Evolutionary conservation across 2,888 invertebrate species (phyloP).

Genomic region (Emmelina monodactyla): DNA sequence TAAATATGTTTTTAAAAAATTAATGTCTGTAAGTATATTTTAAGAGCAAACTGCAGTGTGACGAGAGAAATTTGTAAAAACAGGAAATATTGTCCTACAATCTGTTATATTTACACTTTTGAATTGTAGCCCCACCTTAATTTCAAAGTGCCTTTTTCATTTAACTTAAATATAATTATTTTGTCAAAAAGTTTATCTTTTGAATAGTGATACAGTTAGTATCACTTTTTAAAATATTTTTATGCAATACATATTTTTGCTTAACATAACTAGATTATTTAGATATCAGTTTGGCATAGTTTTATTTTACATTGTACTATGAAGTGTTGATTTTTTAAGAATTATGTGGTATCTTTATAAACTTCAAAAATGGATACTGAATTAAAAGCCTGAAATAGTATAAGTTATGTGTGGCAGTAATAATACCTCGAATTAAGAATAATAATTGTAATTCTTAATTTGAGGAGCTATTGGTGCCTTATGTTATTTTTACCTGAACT

Average conservation of each 20-base stretch:
- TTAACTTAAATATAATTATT: conserved; percentile 32
- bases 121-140: conserved; percentile 43
- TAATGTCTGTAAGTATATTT: conserved; percentile 17
- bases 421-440: too few relatives aligned
- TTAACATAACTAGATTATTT: conserved; percentile 27
- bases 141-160: conserved; percentile 53
- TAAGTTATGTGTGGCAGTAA: too few relatives aligned
- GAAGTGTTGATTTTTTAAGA: conserved; percentile 35
- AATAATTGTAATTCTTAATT: too few relatives aligned
- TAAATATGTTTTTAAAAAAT: neutral
- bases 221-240: conserved; percentile 22
- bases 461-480: too few relatives aligned
- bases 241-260: conserved; percentile 23
- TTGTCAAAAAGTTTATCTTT: conserved; percentile 22
- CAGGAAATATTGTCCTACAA: conserved; percentile 27
- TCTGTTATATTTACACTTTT: conserved; percentile 31
- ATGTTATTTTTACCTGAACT: too few relatives aligned
- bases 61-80: conserved; percentile 52
- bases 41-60: conserved; percentile 60
- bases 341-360: conserved; percentile 42
- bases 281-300: conserved; percentile 31
- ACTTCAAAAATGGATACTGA: conserved; percentile 51
- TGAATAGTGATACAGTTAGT: conserved; percentile 24
- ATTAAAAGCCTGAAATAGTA: conserved; percentile 33
- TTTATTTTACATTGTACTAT: conserved; percentile 34